A percentile compares a stretch with the other conserved stretches of the same genome.
Conservation (phyloP, 1,140 invertebrate genomes). For the Drosophila sproati region DNA sequence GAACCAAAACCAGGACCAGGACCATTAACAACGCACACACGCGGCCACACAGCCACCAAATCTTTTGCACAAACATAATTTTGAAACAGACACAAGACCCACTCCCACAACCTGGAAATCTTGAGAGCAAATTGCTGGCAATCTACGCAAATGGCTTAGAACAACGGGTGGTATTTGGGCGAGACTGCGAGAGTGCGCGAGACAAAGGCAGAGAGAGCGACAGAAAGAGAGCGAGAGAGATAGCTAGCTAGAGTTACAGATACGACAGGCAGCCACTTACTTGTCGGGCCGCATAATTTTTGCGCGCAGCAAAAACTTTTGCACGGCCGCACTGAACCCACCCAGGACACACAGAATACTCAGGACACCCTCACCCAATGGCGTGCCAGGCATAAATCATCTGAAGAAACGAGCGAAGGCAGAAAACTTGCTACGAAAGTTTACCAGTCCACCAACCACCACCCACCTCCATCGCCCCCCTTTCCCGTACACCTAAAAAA, state of each 20-base stretch:
- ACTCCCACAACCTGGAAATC: constrained; percentile 67
- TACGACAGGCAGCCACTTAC: constrained; percentile 55
- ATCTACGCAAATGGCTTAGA: constrained; percentile 83
- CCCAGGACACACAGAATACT: constrained; percentile 31
- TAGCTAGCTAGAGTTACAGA: constrained; percentile 1
- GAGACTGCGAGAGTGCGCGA: not conserved
- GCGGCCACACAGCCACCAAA: constrained; percentile 45
- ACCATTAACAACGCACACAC: constrained; percentile 20
- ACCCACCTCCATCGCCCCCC: not conserved
- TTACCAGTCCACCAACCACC: constrained; percentile 23
- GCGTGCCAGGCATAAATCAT: constrained; percentile 79
- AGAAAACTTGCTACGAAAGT: constrained; percentile 70
- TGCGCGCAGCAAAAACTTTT: constrained; percentile 70
- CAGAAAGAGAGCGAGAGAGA: not conserved
- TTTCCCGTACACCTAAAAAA: not conserved
- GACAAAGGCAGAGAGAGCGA: constrained; percentile 3
- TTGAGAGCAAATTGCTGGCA: constrained; percentile 82
- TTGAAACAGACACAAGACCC: constrained; percentile 78
- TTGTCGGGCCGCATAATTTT: constrained; percentile 71
- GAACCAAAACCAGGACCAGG: constrained; percentile 14
- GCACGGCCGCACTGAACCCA: constrained; percentile 43
- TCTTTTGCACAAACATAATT: constrained; percentile 84
- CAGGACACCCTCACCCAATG: constrained; percentile 64
- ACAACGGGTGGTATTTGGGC: constrained; percentile 77
- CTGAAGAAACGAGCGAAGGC: constrained; percentile 56